Percentiles rank a stretch among this genome's conserved stretches.
phyloP scores from a whole-genome alignment of 2,113 vertebrate genomes.

The Amphiprion percula region DNA sequence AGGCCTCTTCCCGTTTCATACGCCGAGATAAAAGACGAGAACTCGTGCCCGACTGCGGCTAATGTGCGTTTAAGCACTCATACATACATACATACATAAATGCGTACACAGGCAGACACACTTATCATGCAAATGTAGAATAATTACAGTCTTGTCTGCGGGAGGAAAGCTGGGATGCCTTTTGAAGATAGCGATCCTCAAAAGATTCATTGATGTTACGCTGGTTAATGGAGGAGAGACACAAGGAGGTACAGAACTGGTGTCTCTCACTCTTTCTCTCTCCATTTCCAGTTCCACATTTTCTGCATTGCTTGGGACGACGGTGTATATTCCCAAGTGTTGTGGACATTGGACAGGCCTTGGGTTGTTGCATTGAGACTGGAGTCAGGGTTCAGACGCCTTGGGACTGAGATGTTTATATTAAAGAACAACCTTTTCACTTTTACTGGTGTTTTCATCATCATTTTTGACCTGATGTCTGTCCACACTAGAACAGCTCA shows the following conservation, averaged over 20 bases:
- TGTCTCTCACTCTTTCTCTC: slow-evolving; percentile 36
- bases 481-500: neutral
- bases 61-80: slow-evolving; percentile 80
- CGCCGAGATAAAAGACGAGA: slow-evolving; percentile 74
- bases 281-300: slow-evolving; percentile 22
- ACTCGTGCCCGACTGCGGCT: slow-evolving; percentile 57
- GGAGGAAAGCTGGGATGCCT: slow-evolving; percentile 58
- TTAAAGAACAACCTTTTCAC: no score
- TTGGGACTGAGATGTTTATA: neutral
- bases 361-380: slow-evolving; percentile 10
- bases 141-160: slow-evolving; percentile 78
- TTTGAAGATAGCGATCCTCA: slow-evolving; percentile 78
- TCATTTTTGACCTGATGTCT: neutral
- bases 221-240: slow-evolving; percentile 63
- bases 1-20: slow-evolving; percentile 69
- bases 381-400: neutral
- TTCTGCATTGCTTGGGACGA: slow-evolving; percentile 5
- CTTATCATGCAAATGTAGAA: slow-evolving; percentile 82
- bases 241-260: slow-evolving; percentile 23
- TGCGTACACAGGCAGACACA: slow-evolving; percentile 70
- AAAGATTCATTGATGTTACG: slow-evolving; percentile 76
- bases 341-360: slow-evolving; percentile 10
- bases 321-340: slow-evolving; percentile 15
- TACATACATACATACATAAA: slow-evolving; percentile 74
- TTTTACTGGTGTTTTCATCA: neutral